These are phyloP conservation scores for Scytalopus superciliaris DNA, from an alignment of 2,113 vertebrate genomes.

Conservation along the genomic window DNA sequence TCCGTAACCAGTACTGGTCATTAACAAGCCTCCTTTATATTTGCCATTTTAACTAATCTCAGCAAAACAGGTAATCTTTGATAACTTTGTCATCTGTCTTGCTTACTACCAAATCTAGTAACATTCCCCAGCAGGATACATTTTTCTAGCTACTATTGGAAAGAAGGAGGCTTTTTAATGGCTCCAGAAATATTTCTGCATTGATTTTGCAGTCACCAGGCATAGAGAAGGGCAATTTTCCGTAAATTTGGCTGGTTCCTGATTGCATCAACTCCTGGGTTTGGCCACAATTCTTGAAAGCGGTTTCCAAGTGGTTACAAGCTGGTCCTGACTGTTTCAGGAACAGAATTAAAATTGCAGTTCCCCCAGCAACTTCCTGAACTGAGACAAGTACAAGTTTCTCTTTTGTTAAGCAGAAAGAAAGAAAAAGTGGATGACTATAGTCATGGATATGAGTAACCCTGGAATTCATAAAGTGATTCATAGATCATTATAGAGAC, in stretches of 20 bases:
- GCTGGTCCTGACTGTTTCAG: slow-evolving; percentile 74
- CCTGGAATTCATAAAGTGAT: slow-evolving; percentile 84
- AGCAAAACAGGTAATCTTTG: background rate
- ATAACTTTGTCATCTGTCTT: background rate
- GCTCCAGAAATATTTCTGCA: background rate
- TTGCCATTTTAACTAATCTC: background rate
- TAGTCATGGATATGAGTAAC: slow-evolving; percentile 75
- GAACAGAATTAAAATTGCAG: slow-evolving; percentile 74
- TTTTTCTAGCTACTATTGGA: background rate
- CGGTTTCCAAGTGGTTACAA: slow-evolving; percentile 75
- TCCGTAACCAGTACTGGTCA: background rate
- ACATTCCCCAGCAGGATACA: background rate
- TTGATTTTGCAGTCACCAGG: background rate
- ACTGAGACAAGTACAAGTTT: slow-evolving; percentile 59
- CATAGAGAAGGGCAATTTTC: background rate
- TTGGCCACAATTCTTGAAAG: slow-evolving; percentile 47
- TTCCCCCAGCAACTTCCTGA: slow-evolving; percentile 66
- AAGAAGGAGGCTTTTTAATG: background rate
- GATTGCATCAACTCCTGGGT: background rate
- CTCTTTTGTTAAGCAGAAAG: slow-evolving; percentile 77
- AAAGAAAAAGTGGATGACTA: slow-evolving; percentile 77
- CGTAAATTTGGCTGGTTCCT: background rate
- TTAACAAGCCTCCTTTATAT: background rate
- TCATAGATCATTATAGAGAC: slow-evolving; percentile 82
- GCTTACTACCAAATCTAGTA: background rate